Base-by-base conservation (phyloP, 2,888 invertebrate genomes). In the Pyrgus malvae region DNA sequence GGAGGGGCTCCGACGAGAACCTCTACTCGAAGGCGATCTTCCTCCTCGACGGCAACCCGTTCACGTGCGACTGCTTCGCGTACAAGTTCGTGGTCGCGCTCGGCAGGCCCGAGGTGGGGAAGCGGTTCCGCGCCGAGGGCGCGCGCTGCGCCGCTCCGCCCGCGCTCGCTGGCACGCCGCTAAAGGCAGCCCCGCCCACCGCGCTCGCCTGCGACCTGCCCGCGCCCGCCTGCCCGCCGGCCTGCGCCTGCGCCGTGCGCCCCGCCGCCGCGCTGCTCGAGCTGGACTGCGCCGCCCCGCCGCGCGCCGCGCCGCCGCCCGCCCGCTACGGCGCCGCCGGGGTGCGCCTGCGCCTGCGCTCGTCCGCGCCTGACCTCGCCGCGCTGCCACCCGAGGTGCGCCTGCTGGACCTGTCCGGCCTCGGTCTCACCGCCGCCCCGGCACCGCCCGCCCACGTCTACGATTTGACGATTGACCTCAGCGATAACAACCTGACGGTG, bases 381-480 rank as follows among this genome's bases (percentile, higher is more conserved):
- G 7, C 16, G 0, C 42, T 58, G 5, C 60, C 61, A 5, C 8
- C 44, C 0, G 12, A 42, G 14, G 48, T 64, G 4, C 17, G 17
- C 0, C 11, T 12, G 5, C 40, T 67, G 1, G 57, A 62, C 33
- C 59, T 69, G 8, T 48, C 63, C n/a, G 54, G 44, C 6, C 55
- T 69, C 0, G 57, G 55, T 4, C 44, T 70, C 11, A 4, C 16
- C 3, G 42, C 58, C 1, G 23, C 17, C 0, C 21, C 55, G 1
- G 64, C 64, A 17, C 2, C 23, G 2, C 35, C 14, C 2, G 21
- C 9, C 17, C 31, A 1, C 8, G 42, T 1, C 59, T 59, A 8
- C 53, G 27, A 8, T n/a, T 6, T 38, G 5, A 11, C 42, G 7
- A 27, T 70, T 7, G 66, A 71, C 38, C 54, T 72, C 1, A 35